Conservation (phyloP, 2,888 invertebrate genomes). For the Matsumyia berberina region DNA sequence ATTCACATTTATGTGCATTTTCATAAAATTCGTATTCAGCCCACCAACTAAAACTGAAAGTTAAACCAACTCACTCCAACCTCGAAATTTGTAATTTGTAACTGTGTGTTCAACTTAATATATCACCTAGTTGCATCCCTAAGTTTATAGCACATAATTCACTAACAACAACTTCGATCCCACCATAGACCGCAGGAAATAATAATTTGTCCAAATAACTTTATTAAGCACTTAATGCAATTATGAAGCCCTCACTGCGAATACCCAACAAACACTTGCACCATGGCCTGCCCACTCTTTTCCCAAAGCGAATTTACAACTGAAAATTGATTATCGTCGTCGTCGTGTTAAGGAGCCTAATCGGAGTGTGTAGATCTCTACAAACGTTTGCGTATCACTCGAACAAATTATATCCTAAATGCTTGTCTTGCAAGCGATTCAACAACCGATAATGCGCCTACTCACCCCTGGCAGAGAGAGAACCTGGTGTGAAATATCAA, state of each 20-base stretch:
- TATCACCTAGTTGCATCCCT: too few relatives aligned
- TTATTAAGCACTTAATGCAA: slow-evolving; percentile 18
- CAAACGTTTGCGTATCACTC: slow-evolving; percentile 61
- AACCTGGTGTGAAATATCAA: slow-evolving; percentile 39
- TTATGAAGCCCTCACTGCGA: not conserved
- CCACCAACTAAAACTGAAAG: too few relatives aligned
- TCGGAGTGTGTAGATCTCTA: slow-evolving; percentile 64
- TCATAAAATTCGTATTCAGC: too few relatives aligned
- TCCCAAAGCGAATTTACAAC: slow-evolving; percentile 24
- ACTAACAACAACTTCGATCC: not conserved
- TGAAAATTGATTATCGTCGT: slow-evolving; percentile 67
- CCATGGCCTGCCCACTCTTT: slow-evolving; percentile 15
- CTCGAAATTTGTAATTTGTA: too few relatives aligned
- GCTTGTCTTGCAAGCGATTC: slow-evolving; percentile 69
- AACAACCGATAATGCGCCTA: slow-evolving; percentile 68
- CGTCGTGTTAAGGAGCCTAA: slow-evolving; percentile 71
- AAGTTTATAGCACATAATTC: too few relatives aligned
- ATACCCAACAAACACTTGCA: slow-evolving; percentile 17
- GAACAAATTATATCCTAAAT: slow-evolving; percentile 75
- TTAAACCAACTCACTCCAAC: too few relatives aligned
- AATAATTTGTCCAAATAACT: slow-evolving; percentile 40
- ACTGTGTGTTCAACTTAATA: too few relatives aligned
- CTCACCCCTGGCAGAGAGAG: slow-evolving; percentile 15
- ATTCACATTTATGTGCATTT: too few relatives aligned
- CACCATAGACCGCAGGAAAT: slow-evolving; percentile 27